A percentile compares a stretch with the other conserved stretches of the same genome.
Evolutionary conservation across 2,797 vertebrate genomes (phyloP).

Genomic region (Tenualosa ilisha): DNA sequence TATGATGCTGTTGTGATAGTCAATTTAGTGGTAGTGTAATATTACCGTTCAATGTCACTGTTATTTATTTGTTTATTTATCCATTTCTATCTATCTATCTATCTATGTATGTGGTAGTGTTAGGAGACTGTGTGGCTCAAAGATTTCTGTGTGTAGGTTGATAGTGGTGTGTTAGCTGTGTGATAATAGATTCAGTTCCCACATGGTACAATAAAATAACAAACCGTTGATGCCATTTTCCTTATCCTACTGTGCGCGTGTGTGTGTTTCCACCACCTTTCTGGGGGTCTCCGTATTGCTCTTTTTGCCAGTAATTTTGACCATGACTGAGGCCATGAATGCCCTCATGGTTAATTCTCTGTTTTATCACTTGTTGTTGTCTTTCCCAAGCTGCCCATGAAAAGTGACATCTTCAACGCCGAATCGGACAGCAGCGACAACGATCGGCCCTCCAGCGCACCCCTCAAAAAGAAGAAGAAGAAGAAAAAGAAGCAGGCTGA

Average conservation of each 20-base stretch:
- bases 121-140: neutral
- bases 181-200: neutral
- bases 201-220: neutral
- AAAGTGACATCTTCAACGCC: conserved; percentile 87
- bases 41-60: neutral
- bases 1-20: neutral
- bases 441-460: conserved; percentile 69
- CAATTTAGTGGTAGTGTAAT: neutral
- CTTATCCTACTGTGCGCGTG: neutral
- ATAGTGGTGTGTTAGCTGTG: neutral
- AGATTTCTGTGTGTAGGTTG: neutral
- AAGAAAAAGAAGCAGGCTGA: conserved; percentile 71
- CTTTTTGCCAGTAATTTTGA: neutral
- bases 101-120: neutral
- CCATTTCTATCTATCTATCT: neutral
- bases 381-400: conserved; percentile 80
- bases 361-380: conserved; percentile 4
- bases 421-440: conserved; percentile 85
- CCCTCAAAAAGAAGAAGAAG: conserved; percentile 88
- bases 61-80: neutral
- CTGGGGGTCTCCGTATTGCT: too few relatives aligned
- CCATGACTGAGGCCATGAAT: neutral
- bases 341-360: neutral
- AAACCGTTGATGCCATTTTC: neutral
- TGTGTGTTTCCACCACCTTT: neutral